Evolutionary conservation across 2,797 vertebrate species (phyloP).

Genomic region (Pipistrellus nathusii): DNA sequence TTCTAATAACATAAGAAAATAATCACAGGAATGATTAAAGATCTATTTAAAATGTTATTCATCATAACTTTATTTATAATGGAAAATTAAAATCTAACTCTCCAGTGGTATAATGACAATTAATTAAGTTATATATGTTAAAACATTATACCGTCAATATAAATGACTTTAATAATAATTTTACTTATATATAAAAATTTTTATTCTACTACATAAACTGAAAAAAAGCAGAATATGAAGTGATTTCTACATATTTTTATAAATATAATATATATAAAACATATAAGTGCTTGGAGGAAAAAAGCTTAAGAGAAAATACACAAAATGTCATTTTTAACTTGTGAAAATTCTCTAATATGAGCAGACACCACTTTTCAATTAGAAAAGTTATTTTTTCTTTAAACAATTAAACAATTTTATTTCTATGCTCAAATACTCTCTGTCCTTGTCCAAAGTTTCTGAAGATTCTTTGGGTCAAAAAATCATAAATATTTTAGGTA

Average conservation of each 20-base stretch:
- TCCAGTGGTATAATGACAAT: constrained; percentile 6
- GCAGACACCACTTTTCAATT: constrained; percentile 44
- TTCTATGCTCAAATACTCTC: background rate
- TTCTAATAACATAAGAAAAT: constrained; percentile 56
- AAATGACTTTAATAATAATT: constrained; percentile 46
- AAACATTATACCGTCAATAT: constrained; percentile 32
- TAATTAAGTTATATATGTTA: constrained; percentile 38
- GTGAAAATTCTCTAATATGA: constrained; percentile 48
- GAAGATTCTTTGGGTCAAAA: constrained; percentile 54
- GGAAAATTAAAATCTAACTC: constrained; percentile 51
- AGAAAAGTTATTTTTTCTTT: constrained; percentile 12
- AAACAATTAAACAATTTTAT: constrained; percentile 48
- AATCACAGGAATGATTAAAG: constrained; percentile 9
- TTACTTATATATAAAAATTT: constrained; percentile 10
- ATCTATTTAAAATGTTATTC: constrained; percentile 63
- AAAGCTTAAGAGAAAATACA: background rate
- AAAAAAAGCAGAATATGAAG: constrained; percentile 27
- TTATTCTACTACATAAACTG: background rate
- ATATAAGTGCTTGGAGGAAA: constrained; percentile 35
- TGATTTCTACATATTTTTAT: background rate
- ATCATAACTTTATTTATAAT: constrained; percentile 42
- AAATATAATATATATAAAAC: background rate
- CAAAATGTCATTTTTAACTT: constrained; percentile 58
- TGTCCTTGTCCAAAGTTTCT: constrained; percentile 30
- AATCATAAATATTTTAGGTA: constrained; percentile 28